Conservation (phyloP, 2,888 invertebrate species). For the Pyrocoelia pectoralis region DNA sequence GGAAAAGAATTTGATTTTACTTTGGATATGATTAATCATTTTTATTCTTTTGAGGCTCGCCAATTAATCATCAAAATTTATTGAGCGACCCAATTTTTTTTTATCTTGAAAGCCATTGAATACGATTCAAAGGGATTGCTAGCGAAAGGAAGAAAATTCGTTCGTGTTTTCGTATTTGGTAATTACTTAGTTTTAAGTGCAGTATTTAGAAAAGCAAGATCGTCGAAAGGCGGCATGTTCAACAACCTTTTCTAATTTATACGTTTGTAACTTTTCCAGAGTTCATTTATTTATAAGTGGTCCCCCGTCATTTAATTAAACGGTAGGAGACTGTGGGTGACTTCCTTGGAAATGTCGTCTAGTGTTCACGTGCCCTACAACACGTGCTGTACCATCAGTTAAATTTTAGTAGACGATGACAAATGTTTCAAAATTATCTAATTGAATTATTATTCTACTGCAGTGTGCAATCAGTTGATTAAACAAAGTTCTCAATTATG, state of each 20-base stretch:
- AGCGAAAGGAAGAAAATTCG: too few relatives aligned
- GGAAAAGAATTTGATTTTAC: too few relatives aligned
- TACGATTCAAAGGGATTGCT: too few relatives aligned
- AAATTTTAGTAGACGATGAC: conserved; percentile 1
- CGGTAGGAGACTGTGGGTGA: conserved; percentile 23
- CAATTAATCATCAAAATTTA: too few relatives aligned
- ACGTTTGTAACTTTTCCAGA: conserved; percentile 1
- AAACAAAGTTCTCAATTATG: conserved; percentile 4
- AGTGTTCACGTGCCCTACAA: conserved; percentile 19
- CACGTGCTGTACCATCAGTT: conserved; percentile 25
- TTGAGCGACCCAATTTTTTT: too few relatives aligned
- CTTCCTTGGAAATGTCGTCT: conserved; percentile 23
- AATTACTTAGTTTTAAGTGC: too few relatives aligned
- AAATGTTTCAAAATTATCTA: conserved; percentile 9
- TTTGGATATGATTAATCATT: too few relatives aligned
- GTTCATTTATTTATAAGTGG: conserved; percentile 7
- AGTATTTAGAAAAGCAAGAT: too few relatives aligned
- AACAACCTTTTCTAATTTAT: not conserved
- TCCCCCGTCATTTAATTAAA: conserved; percentile 12
- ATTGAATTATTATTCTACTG: conserved; percentile 11
- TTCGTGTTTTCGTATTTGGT: too few relatives aligned
- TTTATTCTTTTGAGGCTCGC: too few relatives aligned
- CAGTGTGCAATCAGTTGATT: conserved; percentile 7
- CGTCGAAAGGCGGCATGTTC: not conserved
- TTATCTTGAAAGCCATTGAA: too few relatives aligned